Percentiles rank a stretch among this genome's conserved stretches.
Evolutionary conservation across 2,113 vertebrate genomes (phyloP).

Genomic region (Otocyon megalotis): DNA sequence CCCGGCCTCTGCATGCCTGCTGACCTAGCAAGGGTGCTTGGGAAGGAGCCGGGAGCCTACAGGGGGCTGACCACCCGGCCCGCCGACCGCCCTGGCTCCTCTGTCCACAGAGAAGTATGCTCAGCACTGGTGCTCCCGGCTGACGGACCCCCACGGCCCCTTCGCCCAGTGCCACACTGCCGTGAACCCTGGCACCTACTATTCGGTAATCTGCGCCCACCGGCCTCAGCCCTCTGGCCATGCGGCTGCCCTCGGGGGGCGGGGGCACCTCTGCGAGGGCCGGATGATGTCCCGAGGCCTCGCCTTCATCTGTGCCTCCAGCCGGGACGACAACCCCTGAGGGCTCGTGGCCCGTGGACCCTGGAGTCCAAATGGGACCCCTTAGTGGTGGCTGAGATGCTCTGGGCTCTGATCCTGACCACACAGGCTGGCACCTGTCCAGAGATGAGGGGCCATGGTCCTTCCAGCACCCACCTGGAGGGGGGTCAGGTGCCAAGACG

Average conservation of each 20-base stretch:
- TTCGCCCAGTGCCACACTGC: slow-evolving; percentile 92
- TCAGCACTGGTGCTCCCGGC: slow-evolving; percentile 92
- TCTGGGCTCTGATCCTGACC: neutral
- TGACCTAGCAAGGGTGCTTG: neutral
- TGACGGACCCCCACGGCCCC: slow-evolving; percentile 85
- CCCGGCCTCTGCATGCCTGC: accelerated
- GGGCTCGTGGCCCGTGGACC: accelerated
- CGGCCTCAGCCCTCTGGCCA: neutral
- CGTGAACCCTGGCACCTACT: slow-evolving; percentile 89
- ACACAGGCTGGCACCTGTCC: accelerated
- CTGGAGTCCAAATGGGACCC: neutral
- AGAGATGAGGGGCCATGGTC: neutral
- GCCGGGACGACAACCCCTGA: accelerated
- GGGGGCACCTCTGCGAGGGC: neutral
- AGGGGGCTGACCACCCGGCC: accelerated
- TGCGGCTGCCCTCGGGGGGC: neutral
- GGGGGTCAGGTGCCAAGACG: accelerated
- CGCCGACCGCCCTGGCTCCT: neutral
- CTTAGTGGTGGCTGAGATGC: no score
- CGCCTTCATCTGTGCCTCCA: neutral
- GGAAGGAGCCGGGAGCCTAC: neutral
- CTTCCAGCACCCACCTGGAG: neutral
- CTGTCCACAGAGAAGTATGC: slow-evolving; percentile 91
- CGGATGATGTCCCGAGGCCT: accelerated
- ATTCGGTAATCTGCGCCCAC: slow-evolving; percentile 84